Evolutionary conservation across 2,888 invertebrate genomes (phyloP).

Genomic region (Tholera decimalis): DNA sequence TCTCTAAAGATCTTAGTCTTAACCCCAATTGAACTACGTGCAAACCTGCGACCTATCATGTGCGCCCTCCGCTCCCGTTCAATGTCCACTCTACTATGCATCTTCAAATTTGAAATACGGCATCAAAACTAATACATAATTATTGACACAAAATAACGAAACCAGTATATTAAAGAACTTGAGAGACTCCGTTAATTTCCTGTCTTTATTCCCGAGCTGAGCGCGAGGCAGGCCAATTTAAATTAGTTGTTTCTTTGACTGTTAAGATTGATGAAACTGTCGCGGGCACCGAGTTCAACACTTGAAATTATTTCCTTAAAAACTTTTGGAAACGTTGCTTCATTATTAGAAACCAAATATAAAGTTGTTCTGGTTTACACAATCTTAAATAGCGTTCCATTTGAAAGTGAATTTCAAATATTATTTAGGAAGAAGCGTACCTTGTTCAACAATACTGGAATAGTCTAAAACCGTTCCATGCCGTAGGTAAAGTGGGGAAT

Average conservation of each 20-base stretch:
- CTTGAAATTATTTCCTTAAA: conserved; percentile 58
- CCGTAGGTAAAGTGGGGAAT: conserved; percentile 70
- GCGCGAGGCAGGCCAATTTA: conserved; percentile 68
- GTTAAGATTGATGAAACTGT: conserved; percentile 76
- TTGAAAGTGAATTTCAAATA: conserved; percentile 11
- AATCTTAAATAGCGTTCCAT: conserved; percentile 29
- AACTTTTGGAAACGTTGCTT: conserved; percentile 56
- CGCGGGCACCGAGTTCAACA: conserved; percentile 66
- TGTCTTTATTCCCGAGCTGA: conserved; percentile 61
- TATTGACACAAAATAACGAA: conserved; percentile 46
- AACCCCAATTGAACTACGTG: too few relatives aligned
- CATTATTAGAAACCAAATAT: conserved; percentile 54
- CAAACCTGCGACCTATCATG: too few relatives aligned
- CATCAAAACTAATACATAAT: conserved; percentile 25
- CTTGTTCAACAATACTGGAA: conserved; percentile 38
- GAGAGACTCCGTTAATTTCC: conserved; percentile 70
- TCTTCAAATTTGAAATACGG: conserved; percentile 14
- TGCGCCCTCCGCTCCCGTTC: too few relatives aligned
- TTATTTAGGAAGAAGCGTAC: conserved; percentile 1
- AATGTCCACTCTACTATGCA: conserved; percentile 7
- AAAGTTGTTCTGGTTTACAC: conserved; percentile 35
- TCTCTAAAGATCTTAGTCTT: too few relatives aligned
- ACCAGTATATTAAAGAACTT: conserved; percentile 72
- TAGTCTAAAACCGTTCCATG: conserved; percentile 37
- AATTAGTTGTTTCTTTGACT: conserved; percentile 73